Conservation (phyloP, 2,113 vertebrate species). For the Puma concolor region DNA sequence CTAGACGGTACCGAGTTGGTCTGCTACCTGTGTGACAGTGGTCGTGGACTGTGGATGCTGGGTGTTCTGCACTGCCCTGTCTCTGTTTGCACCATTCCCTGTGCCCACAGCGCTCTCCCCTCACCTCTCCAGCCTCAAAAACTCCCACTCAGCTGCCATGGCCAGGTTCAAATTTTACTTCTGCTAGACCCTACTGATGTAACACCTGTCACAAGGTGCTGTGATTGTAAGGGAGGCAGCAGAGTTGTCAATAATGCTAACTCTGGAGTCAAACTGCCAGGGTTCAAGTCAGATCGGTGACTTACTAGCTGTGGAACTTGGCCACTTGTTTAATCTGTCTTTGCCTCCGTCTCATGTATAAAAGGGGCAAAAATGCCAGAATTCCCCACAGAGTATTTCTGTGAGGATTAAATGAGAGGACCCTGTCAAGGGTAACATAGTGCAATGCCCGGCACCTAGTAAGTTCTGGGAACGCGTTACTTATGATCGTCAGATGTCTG, state of each 20-base stretch:
- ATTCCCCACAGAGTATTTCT: neutral
- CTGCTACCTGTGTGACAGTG: neutral
- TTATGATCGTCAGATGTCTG: neutral
- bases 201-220: neutral
- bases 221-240: neutral
- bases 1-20: neutral
- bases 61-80: neutral
- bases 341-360: neutral
- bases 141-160: neutral
- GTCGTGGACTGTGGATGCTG: neutral
- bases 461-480: neutral
- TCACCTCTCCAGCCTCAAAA: neutral
- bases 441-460: neutral
- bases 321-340: neutral
- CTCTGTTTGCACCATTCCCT: neutral
- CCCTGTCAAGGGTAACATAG: neutral
- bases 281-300: constrained; percentile 20
- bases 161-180: constrained; percentile 14
- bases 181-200: neutral
- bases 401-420: neutral
- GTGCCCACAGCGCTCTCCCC: neutral
- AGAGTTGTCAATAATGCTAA: neutral
- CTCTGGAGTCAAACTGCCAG: neutral
- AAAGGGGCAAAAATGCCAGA: constrained; percentile 14
- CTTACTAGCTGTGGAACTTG: neutral